Evolutionary conservation across 2,888 invertebrate species (phyloP).

Genomic region (Oxytorus armatus): DNA sequence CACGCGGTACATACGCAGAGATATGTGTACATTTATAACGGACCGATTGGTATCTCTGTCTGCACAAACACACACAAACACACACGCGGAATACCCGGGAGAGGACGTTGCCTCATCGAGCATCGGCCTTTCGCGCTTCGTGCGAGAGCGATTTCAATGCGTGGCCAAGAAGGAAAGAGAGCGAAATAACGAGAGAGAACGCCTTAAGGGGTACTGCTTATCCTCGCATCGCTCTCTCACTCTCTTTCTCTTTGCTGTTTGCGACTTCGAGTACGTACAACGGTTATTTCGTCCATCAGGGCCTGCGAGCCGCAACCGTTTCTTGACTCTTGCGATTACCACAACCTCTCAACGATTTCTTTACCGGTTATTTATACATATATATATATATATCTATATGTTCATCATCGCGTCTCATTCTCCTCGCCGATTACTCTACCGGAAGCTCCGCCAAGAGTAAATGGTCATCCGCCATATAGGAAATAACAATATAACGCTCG

Average conservation of each 20-base stretch:
- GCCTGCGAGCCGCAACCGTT: background rate
- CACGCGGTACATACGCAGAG: background rate
- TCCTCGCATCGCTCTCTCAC: background rate
- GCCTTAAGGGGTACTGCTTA: background rate
- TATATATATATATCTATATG: constrained; percentile 10
- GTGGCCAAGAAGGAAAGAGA: constrained; percentile 14
- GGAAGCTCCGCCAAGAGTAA: constrained; percentile 17
- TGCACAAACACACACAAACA: constrained; percentile 4
- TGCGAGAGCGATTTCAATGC: constrained; percentile 28
- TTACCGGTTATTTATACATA: constrained; percentile 9
- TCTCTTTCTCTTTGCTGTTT: background rate
- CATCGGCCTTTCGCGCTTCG: constrained; percentile 58
- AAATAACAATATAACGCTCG: constrained; percentile 26
- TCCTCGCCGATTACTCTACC: constrained; percentile 39
- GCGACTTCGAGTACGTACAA: constrained; percentile 19
- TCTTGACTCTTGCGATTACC: constrained; percentile 15
- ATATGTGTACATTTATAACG: constrained; percentile 38
- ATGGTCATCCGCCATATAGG: constrained; percentile 38
- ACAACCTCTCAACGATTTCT: constrained; percentile 20
- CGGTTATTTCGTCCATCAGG: constrained; percentile 44
- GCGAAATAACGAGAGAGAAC: constrained; percentile 11
- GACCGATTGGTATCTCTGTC: constrained; percentile 47
- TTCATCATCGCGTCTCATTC: constrained; percentile 33
- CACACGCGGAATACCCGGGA: constrained; percentile 16
- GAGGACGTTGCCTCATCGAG: constrained; percentile 68